Evolutionary conservation across 2,113 vertebrate genomes (phyloP), one percentile per base, ranked within the genome.

Genomic region (Chaenocephalus aceratus): DNA sequence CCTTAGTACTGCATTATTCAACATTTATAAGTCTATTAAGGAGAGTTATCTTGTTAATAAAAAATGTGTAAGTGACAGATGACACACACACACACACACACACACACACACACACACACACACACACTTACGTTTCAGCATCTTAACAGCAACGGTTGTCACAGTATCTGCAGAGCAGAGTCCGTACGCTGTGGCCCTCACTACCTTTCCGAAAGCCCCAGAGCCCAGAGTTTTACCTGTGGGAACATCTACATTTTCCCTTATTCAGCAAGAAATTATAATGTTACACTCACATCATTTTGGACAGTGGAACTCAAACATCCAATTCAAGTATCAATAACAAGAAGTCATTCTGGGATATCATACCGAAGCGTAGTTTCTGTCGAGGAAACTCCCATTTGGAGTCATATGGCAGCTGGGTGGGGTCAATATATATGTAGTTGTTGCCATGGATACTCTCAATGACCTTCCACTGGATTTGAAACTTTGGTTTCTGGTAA

Each of bases 351-450:
- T 7, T 41, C 7, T 41, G 21, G 0, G 12, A 5, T 10, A 21
- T 60, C 93, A 77, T 94, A 99, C 98, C 98, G 23, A 99, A 97
- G 56, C 97, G 97, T 36, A 99, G 95, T 59, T 98, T 98, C 86
- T 98, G 96, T 23, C 98, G 94, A 56, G 98, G 96, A 84, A 99
- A 99, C 83, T 99, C 98, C 97, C 97, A 98, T 85, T 97, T 97
- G 82, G 96, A 94, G 48, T 97, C 97, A 89, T 99, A 99, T 1
- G 97, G 97, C 86, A 99, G 94, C 89, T 98, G 98, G 11, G 95
- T 96, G 36, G 98, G 97, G 75, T 99, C 97, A 0, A 99, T 97
- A 46, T 97, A 99, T 45, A 95, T 97, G 91, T 99, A 99, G 69
- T 94, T 97, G 89, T 99, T 99, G 80, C 96, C 98, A 68, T 97